A percentile compares a stretch with the other conserved stretches of the same genome.
phyloP scores from a whole-genome alignment of 2,888 invertebrate genomes.

The Spodoptera exigua region DNA sequence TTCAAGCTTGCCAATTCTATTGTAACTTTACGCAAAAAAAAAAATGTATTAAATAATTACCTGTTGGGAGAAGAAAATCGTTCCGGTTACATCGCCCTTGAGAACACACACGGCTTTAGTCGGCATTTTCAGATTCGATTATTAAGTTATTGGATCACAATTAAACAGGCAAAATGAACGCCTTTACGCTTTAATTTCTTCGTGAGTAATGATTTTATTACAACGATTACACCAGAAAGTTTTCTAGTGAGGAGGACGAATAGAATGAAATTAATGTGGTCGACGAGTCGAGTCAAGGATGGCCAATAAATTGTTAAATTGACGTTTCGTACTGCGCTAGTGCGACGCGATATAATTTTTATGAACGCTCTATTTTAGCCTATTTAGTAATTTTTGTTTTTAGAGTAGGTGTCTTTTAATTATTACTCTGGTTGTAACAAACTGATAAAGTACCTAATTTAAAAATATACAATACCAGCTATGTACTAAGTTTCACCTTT shows the following conservation, averaged over 20 bases:
- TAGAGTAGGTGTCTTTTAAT: no score
- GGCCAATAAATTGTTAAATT: no score
- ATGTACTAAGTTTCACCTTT: no score
- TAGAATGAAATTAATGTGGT: no score
- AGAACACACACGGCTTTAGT: slow-evolving; percentile 96
- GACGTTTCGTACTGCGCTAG: no score
- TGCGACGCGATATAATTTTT: no score
- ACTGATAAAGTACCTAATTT: no score
- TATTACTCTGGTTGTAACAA: no score
- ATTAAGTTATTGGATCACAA: slow-evolving; percentile 1
- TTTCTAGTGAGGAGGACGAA: not conserved
- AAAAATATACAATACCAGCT: no score
- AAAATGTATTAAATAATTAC: slow-evolving; percentile 75
- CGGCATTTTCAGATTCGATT: slow-evolving; percentile 80
- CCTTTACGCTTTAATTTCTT: slow-evolving; percentile 23
- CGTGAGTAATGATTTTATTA: slow-evolving; percentile 22
- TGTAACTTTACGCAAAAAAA: slow-evolving; percentile 7
- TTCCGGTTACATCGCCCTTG: slow-evolving; percentile 95
- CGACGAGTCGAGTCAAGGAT: no score
- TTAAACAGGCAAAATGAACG: not conserved
- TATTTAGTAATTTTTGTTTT: no score
- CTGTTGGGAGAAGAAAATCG: slow-evolving; percentile 94
- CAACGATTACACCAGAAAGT: not conserved
- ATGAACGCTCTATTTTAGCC: no score
- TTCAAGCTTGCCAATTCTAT: slow-evolving; percentile 35